Base-by-base conservation (phyloP, 2,797 vertebrate species). In the Chaunax sp. region DNA sequence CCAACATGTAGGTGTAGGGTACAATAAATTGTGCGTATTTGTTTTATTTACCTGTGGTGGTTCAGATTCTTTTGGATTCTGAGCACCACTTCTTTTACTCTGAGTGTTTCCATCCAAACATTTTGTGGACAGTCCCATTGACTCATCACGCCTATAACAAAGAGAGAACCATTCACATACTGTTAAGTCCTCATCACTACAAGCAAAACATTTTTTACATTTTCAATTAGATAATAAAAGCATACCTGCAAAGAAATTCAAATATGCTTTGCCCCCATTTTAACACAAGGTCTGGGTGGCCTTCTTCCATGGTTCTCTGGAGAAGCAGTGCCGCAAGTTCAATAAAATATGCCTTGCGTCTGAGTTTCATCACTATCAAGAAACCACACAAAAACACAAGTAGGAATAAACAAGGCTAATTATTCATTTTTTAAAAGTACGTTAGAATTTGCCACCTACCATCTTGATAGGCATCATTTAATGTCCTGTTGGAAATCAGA, bases 301-400 rank as follows among this genome's bases (percentile, higher is more conserved):
- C 95, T 77, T 97, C 95, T 56, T 93, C 91, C 74, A 96, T 58
- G 26, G 93, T 87, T 91, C 94, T 96, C 71, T 94, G 91, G 69
- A 99, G 86, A 72, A 98, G 82, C 46, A 94, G 90, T 5, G 91
- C 91, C 28, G 96, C 95, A 78, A 95, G 94, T 87, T 98, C 96
- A 74, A 95, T 82, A 79, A 98, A 98, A 82, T 92, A 92, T n/a
- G 86, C 20, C 53, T 90, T 93, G 0, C 78, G 81, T 83, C 87
- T 95, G 82, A 96, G 92, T 83, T 95, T 97, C 92, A 96, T 93
- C 63, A 98, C 98, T 99, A 75, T 61, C 14, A 69, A 53, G 20
- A 65, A 64, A 19, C 52, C 12, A 72, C 20, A 82, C 3, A 67
- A 28, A 72, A 37, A 74, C 26, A 78, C 22, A 72, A 8, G 33